A percentile compares a stretch with the other conserved stretches of the same genome.
Conservation (phyloP, 2,888 invertebrate genomes). For the Balanococcus diminutus region DNA sequence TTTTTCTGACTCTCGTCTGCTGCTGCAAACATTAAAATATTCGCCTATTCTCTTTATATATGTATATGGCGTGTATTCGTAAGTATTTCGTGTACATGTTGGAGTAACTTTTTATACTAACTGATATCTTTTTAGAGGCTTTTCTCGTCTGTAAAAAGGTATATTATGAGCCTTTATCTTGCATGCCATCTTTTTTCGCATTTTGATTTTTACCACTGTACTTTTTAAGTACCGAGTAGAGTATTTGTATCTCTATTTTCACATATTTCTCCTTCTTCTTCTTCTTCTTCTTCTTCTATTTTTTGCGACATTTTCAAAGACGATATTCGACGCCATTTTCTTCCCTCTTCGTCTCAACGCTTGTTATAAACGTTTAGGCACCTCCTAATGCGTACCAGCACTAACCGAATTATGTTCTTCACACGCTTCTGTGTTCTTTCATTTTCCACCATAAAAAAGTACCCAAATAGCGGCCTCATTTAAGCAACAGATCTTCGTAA, state of each 20-base stretch:
- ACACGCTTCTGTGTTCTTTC: background rate
- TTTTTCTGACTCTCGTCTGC: background rate
- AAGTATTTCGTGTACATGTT: background rate
- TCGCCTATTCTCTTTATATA: constrained; percentile 20
- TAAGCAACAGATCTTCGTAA: background rate
- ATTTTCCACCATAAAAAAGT: background rate
- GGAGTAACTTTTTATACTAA: background rate
- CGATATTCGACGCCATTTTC: background rate
- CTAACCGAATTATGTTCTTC: background rate
- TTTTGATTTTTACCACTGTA: background rate
- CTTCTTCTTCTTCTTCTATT: no score
- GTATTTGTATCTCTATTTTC: background rate
- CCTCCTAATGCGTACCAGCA: background rate
- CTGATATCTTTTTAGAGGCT: background rate
- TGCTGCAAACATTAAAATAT: constrained; percentile 32
- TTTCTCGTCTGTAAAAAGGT: background rate
- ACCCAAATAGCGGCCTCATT: background rate
- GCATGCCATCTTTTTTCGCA: background rate
- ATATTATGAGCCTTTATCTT: background rate
- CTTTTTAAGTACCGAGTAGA: background rate
- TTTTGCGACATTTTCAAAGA: background rate
- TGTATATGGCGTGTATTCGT: background rate
- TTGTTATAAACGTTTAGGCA: background rate
- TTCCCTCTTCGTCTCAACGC: background rate
- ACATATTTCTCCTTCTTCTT: no score